A percentile compares a stretch with the other conserved stretches of the same genome.
phyloP scores from a whole-genome alignment of 2,113 vertebrate genomes.

The Oreochromis spilurus region DNA sequence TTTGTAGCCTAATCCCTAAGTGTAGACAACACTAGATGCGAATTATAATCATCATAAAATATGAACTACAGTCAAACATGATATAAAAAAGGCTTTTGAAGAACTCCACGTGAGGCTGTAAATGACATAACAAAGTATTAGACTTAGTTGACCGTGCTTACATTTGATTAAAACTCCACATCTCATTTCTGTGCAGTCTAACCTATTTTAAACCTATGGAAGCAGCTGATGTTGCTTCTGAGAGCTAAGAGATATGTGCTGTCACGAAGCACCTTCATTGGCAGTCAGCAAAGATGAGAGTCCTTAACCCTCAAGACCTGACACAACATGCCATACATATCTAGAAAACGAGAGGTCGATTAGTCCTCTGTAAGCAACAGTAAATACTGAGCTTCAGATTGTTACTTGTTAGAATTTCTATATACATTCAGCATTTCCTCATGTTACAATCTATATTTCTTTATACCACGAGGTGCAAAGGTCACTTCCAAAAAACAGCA shows the following conservation, averaged over 20 bases:
- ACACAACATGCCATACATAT: not conserved
- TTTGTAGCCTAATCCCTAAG: not conserved
- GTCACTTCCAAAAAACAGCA: not conserved
- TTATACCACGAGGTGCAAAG: not conserved
- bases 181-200: not conserved
- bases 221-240: not conserved
- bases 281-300: slow-evolving; percentile 8
- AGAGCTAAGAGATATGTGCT: slow-evolving; percentile 1
- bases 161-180: not conserved
- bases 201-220: not conserved
- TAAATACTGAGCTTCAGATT: not conserved
- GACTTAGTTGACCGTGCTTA: not conserved
- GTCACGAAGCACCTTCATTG: not conserved
- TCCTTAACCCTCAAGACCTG: not conserved
- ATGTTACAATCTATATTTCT: not conserved
- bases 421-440: not conserved
- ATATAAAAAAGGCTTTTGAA: not conserved
- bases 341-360: not conserved
- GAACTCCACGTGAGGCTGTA: accelerated
- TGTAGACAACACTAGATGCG: not conserved
- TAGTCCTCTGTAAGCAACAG: not conserved
- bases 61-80: not conserved
- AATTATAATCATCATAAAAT: not conserved
- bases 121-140: not conserved
- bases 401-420: not conserved